Evolutionary conservation across 2,113 vertebrate genomes (phyloP).

Genomic region (Arvicanthis niloticus): DNA sequence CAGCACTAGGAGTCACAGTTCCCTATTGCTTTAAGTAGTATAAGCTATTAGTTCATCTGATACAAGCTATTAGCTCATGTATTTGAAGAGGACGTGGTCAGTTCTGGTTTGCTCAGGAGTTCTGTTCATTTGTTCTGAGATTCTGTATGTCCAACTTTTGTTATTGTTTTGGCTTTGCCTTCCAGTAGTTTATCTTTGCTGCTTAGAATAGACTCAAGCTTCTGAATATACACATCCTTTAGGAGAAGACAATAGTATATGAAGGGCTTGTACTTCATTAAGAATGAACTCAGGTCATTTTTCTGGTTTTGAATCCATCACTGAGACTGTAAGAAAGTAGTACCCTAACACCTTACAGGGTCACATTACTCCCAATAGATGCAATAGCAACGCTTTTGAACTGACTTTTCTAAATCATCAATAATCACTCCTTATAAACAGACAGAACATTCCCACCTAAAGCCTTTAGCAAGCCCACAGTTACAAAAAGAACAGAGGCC

Average conservation of each 20-base stretch:
- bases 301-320: not conserved
- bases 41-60: not conserved
- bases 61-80: not conserved
- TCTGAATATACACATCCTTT: conserved; percentile 9
- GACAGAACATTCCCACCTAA: not conserved
- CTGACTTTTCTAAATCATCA: not conserved
- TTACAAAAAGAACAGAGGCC: not conserved
- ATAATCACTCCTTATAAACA: not conserved
- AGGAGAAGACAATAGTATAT: not conserved
- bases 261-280: not conserved
- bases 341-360: not conserved
- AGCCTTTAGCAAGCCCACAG: not conserved
- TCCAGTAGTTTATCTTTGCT: not conserved
- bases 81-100: conserved; percentile 14
- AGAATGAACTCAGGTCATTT: not conserved
- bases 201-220: not conserved
- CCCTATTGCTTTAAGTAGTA: not conserved
- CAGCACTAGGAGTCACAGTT: not conserved
- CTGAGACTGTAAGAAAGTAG: conserved; percentile 6
- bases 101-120: not conserved
- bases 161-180: not conserved
- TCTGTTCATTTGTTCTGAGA: not conserved
- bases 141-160: conserved; percentile 8
- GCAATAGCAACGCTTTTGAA: not conserved
- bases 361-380: not conserved